Evolutionary conservation across 2,113 vertebrate species (phyloP).

Genomic region (Aptenodytes forsteri): DNA sequence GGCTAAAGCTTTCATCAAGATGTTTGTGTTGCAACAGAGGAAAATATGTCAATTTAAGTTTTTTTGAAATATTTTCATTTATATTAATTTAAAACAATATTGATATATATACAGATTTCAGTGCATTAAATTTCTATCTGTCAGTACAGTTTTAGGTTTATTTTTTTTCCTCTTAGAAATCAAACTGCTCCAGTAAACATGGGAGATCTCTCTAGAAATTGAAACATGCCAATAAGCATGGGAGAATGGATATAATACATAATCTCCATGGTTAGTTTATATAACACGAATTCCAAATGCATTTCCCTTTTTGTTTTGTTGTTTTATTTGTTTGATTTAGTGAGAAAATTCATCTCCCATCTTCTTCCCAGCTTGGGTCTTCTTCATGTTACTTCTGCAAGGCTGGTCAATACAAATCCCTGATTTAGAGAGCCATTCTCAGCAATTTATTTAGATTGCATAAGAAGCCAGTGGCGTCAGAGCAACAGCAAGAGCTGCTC

Average conservation of each 20-base stretch:
- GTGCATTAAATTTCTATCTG: neutral
- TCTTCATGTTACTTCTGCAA: neutral
- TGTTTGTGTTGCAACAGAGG: neutral
- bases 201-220: neutral
- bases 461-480: neutral
- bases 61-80: neutral
- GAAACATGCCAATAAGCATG: neutral
- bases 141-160: neutral
- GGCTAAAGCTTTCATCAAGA: neutral
- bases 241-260: neutral
- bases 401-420: neutral
- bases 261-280: neutral
- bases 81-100: neutral
- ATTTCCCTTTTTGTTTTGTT: neutral
- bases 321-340: neutral
- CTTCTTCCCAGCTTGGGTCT: neutral
- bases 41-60: neutral
- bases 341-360: neutral
- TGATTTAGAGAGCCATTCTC: neutral
- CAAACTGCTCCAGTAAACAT: neutral
- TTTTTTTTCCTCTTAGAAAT: neutral
- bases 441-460: neutral
- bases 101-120: neutral
- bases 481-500: neutral
- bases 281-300: neutral